Evolutionary conservation across 2,797 vertebrate genomes (phyloP), one percentile per base, ranked within the genome.

Genomic region (Hydrocynus forskahlii): DNA sequence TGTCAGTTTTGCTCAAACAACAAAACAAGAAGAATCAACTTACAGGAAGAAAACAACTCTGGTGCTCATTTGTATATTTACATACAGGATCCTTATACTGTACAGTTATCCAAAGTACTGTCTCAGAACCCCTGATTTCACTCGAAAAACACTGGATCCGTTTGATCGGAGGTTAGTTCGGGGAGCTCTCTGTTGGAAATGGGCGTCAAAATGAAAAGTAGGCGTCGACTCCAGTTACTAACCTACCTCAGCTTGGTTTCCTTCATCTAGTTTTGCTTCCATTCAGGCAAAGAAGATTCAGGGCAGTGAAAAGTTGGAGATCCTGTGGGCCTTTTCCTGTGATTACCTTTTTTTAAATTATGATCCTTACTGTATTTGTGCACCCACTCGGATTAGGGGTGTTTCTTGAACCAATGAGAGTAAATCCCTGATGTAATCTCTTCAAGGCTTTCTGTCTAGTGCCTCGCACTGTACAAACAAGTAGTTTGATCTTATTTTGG

Each of bases 91-190:
- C 57, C 77, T 75, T 75, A 76, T n/a, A 79, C 81, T 79, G 81
- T 63, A 62, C 75, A 66, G 71, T 76, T 80, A 80, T 83, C 82
- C 59, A 83, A 80, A 79, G 82, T 83, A 83, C 82, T 83, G 78
- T 83, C 79, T 73, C 38, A 40, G 66, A 43, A 16, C 21, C 66
- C 40, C 16, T 7, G 29, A 4, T n/a, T 67, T 3, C 9, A 7
- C 10, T 45, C 29, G n/a, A n/a, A n/a, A 57, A 60, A 76, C 7
- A 59, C 59, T 76, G 66, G 60, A 62, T 69, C 38, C 50, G 71
- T 70, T 71, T 59, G 82, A 45, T 59, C 72, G 55, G 59, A 64
- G 40, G 29, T 71, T 17, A 43, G 45, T 62, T 64, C 55, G 23
- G 45, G 2, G 59, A 62, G 67, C 19, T 67, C 8, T 21, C 12